Evolutionary conservation across 2,888 invertebrate genomes (phyloP).

Genomic region (Troides oblongomaculatus): DNA sequence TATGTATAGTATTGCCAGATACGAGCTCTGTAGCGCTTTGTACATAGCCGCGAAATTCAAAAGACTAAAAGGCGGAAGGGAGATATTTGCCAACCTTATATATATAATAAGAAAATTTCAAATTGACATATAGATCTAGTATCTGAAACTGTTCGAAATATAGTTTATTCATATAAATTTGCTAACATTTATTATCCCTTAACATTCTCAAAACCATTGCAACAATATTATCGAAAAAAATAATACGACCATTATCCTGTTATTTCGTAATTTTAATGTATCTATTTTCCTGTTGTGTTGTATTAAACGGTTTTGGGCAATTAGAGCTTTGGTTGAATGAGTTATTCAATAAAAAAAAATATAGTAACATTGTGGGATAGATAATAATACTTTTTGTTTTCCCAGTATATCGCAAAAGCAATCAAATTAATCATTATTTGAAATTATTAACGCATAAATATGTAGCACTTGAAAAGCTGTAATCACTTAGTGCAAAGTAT

Average conservation of each 20-base stretch:
- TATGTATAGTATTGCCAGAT: no score
- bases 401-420: not conserved
- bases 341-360: not conserved
- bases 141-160: not conserved
- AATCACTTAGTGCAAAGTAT: not conserved
- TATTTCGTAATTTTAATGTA: not conserved
- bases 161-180: not conserved
- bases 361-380: no score
- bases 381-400: not conserved
- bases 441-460: conserved; percentile 14
- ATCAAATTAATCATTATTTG: conserved; percentile 1
- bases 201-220: not conserved
- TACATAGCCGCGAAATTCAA: no score
- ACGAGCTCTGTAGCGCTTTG: no score
- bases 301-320: not conserved
- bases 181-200: not conserved
- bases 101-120: no score
- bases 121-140: no score
- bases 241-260: not conserved
- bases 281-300: no score
- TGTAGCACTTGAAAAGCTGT: not conserved
- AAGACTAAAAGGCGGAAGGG: no score
- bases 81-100: no score
- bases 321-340: conserved; percentile 4
- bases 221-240: not conserved